phyloP scores from a whole-genome alignment of 2,888 invertebrate genomes.

The Metacarcinus magister region DNA sequence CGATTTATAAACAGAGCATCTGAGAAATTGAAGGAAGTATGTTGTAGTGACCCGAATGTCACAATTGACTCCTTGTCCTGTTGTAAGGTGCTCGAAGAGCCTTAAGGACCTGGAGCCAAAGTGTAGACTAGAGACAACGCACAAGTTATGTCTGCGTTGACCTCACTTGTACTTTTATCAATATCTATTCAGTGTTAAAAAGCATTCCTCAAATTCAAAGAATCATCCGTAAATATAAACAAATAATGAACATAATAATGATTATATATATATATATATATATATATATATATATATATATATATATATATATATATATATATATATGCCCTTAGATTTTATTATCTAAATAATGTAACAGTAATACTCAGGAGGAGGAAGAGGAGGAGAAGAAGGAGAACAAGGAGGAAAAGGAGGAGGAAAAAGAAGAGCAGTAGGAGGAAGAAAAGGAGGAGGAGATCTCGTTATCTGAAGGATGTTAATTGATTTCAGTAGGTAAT shows the following conservation, averaged over 20 bases:
- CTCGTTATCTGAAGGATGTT: conserved; percentile 22
- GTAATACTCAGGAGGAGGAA: not conserved
- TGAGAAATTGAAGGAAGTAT: not conserved
- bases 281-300: not conserved
- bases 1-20: not conserved
- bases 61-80: too few relatives aligned
- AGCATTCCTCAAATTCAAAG: not conserved
- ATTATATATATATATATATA: not conserved
- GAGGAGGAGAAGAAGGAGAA: not conserved
- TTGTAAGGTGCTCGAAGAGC: too few relatives aligned
- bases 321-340: not conserved
- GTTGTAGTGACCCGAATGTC: too few relatives aligned
- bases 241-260: not conserved
- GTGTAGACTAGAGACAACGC: too few relatives aligned
- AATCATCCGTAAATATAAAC: not conserved
- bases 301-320: not conserved
- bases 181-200: not conserved
- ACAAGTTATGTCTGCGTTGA: too few relatives aligned
- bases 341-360: not conserved
- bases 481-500: conserved; percentile 27
- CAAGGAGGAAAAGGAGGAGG: not conserved
- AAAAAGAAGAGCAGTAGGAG: not conserved
- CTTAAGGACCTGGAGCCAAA: too few relatives aligned
- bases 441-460: not conserved
- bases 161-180: not conserved